phyloP scores from a whole-genome alignment of 2,888 invertebrate genomes.

The Sesia apiformis region DNA sequence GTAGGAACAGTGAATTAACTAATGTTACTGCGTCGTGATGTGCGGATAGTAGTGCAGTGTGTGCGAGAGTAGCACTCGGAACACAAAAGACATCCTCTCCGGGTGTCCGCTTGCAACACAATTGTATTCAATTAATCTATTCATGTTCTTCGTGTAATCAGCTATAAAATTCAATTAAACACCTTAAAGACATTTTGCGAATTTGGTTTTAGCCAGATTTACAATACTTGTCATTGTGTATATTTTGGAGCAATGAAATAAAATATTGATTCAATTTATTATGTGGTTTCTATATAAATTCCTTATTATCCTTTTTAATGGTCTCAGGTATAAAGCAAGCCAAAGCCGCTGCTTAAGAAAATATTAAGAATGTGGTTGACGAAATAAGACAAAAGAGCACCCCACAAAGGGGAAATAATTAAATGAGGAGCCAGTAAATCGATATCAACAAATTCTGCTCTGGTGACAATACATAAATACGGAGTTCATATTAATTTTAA shows the following conservation, averaged over 20 bases:
- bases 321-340: too few species aligned
- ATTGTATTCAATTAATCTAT: conserved; percentile 54
- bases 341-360: too few species aligned
- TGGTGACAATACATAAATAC: too few species aligned
- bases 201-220: conserved; percentile 56
- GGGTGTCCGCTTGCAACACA: conserved; percentile 40
- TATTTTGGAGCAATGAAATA: conserved; percentile 73
- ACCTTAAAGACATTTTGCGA: conserved; percentile 61
- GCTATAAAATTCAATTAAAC: conserved; percentile 61
- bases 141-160: conserved; percentile 68
- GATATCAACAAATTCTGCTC: too few species aligned
- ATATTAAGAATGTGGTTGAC: too few species aligned
- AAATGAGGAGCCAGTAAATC: too few species aligned
- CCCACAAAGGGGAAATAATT: too few species aligned
- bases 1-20: conserved; percentile 69
- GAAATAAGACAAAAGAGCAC: too few species aligned
- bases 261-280: conserved; percentile 65
- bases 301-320: too few species aligned
- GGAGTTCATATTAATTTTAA: too few species aligned
- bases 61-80: not conserved
- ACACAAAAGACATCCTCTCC: conserved; percentile 42
- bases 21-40: conserved; percentile 55
- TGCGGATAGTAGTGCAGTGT: conserved; percentile 31
- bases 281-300: conserved; percentile 9
- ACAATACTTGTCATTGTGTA: conserved; percentile 69